phyloP scores from a whole-genome alignment of 2,113 vertebrate species.

The Chitala chitala region DNA sequence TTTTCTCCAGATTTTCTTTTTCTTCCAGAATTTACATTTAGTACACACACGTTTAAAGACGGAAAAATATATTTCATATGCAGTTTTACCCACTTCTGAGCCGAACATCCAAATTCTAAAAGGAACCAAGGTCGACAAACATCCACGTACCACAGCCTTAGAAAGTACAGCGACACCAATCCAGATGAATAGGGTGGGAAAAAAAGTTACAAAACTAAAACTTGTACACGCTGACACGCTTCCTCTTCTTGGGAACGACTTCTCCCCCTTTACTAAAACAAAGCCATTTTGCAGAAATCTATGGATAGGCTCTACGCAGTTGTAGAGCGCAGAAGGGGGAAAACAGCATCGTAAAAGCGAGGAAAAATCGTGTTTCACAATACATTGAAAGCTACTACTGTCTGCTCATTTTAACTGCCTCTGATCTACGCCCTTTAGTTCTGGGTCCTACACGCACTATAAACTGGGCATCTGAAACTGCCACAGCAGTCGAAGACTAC shows the following conservation, averaged over 20 bases:
- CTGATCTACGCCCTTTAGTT: background rate
- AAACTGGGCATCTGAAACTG: background rate
- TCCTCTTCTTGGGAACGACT: slow-evolving; percentile 22
- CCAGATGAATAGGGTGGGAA: slow-evolving; percentile 26
- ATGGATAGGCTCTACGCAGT: background rate
- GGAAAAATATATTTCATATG: background rate
- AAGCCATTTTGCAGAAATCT: slow-evolving; percentile 12
- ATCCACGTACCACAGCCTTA: slow-evolving; percentile 36
- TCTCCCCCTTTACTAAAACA: slow-evolving; percentile 15
- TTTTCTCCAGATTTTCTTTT: slow-evolving; percentile 7
- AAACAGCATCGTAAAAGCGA: background rate
- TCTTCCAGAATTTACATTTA: background rate
- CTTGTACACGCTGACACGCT: slow-evolving; percentile 21
- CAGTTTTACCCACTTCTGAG: slow-evolving; percentile 18
- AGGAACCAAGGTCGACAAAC: slow-evolving; percentile 24
- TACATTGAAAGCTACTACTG: background rate
- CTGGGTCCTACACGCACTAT: background rate
- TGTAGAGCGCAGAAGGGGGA: background rate
- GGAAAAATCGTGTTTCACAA: background rate
- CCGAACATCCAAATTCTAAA: slow-evolving; percentile 25
- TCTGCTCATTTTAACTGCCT: background rate
- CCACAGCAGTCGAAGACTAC: slow-evolving; percentile 14
- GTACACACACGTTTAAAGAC: background rate
- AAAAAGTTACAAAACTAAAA: slow-evolving; percentile 40
- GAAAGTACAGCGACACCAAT: slow-evolving; percentile 32